phyloP scores from a whole-genome alignment of 2,797 vertebrate genomes.

The Syncerus caffer region DNA sequence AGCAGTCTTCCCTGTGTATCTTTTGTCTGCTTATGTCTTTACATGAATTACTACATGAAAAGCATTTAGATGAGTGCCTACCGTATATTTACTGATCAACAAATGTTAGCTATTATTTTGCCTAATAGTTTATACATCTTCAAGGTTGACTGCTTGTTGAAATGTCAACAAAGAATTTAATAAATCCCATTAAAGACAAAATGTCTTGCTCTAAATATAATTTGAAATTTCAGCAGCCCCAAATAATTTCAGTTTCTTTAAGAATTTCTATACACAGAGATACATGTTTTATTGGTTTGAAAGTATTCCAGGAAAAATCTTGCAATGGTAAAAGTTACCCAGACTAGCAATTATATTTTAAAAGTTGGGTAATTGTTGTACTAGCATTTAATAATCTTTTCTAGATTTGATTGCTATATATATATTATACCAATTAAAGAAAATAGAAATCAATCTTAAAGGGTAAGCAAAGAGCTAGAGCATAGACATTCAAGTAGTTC shows the following conservation, averaged over 20 bases:
- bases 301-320: neutral
- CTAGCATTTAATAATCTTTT: neutral
- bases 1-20: neutral
- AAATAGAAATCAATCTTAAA: slow-evolving; percentile 27
- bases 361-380: neutral
- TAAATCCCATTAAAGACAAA: neutral
- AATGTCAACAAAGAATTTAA: slow-evolving; percentile 19
- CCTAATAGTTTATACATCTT: neutral
- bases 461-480: slow-evolving; percentile 31
- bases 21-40: neutral
- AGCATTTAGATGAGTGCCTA: neutral
- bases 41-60: neutral
- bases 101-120: neutral
- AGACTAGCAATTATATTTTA: neutral
- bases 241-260: slow-evolving; percentile 14
- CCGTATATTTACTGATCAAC: neutral
- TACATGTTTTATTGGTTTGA: neutral
- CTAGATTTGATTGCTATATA: neutral
- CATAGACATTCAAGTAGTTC: neutral
- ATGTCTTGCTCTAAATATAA: neutral
- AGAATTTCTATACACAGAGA: neutral
- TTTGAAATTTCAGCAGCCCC: neutral
- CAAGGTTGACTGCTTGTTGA: neutral
- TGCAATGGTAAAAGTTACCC: neutral
- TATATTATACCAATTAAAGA: neutral